Evolutionary conservation across 2,113 vertebrate species (phyloP), one percentile per base, ranked within the genome.

Genomic region (Beaufortia kweichowensis): DNA sequence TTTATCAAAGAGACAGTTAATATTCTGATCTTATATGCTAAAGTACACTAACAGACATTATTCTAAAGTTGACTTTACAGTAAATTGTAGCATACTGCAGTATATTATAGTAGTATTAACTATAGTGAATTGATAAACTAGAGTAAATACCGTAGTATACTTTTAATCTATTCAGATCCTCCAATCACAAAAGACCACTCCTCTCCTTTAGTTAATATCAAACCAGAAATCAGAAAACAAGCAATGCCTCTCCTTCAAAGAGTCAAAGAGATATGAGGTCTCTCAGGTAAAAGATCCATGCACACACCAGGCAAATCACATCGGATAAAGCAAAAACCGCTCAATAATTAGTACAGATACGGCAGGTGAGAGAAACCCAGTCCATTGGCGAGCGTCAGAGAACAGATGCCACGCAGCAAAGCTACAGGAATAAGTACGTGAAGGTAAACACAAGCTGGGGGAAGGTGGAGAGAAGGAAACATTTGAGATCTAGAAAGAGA

Each of bases 231-330:
- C 61, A 21, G 39, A 75, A 70, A 59, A 69, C 57, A 69, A 78
- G 28, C 31, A 59, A 35, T 35, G 46, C 6, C 8, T 4, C 15
- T 17, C 35, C 74, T 76, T 79, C 53, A 43, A n/a, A n/a, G 10
- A 41, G 66, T 48, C 23, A 68, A 60, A 69, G 59, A 56, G 19
- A 39, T 39, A 64, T 26, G 29, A 24, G 9, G 35, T 71, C 69
- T 53, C 75, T 41, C 33, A 63, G 50, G 50, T 29, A 60, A 55
- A 61, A 24, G 46, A 63, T 66, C 61, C 69, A 62, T 67, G 70
- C 85, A 82, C 48, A 77, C 41, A 21, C 21, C 46, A 76, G 73
- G 24, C 70, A 21, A 61, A 55, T 43, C 73, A 21, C 35, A 57
- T 33, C 28, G 43, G 61, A 62, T 19, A 26, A 62, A 69, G 65